phyloP scores from a whole-genome alignment of 1,140 invertebrate species.

The Apocrypta bakeri region DNA sequence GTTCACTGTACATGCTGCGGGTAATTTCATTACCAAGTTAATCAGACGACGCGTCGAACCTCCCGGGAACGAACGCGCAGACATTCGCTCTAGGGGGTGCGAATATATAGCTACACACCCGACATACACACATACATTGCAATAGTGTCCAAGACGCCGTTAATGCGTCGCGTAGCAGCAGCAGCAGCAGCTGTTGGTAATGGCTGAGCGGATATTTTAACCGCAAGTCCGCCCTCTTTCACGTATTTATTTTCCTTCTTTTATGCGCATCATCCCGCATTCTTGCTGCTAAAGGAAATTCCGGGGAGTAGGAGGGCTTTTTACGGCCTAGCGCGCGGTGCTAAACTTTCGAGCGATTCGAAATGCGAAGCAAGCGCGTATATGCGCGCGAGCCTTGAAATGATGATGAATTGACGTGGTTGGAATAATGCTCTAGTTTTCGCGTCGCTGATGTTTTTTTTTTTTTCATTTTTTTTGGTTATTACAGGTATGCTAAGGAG shows the following conservation, averaged over 20 bases:
- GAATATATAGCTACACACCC: too few species aligned
- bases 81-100: conserved; percentile 10
- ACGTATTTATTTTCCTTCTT: not conserved
- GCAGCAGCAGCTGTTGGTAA: conserved; percentile 61
- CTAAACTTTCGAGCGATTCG: not conserved
- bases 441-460: not conserved
- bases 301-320: not conserved
- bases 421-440: conserved; percentile 11
- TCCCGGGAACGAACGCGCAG: conserved; percentile 37
- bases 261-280: not conserved
- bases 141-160: conserved; percentile 56
- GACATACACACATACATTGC: conserved; percentile 48
- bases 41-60: conserved; percentile 55
- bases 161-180: conserved; percentile 60
- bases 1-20: not conserved
- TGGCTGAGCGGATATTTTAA: conserved; percentile 50
- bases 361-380: not conserved
- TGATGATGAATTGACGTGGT: conserved; percentile 30
- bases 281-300: not conserved
- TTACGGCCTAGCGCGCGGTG: not conserved
- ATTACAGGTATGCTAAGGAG: too few species aligned
- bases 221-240: not conserved
- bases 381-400: not conserved
- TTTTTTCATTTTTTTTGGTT: not conserved
- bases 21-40: conserved; percentile 62